These are phyloP conservation scores for Eilema caniola DNA, from an alignment of 2,888 invertebrate genomes.

Conservation along the genomic window DNA sequence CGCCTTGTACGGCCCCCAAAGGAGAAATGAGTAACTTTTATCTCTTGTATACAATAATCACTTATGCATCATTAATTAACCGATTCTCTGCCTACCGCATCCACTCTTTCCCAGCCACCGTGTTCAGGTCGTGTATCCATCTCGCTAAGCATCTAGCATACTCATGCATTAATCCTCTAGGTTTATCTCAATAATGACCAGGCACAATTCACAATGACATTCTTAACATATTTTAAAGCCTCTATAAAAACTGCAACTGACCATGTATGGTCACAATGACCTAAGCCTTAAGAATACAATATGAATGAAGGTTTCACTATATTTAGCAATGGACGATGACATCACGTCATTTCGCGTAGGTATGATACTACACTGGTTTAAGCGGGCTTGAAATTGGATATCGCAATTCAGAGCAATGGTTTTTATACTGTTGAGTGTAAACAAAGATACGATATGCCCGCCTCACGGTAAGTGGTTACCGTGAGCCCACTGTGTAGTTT, in stretches of 20 bases:
- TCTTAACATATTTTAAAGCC: neutral
- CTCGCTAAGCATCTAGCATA: no score
- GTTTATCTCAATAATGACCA: neutral
- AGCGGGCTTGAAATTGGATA: neutral
- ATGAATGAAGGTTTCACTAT: slow-evolving; percentile 9
- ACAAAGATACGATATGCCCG: neutral
- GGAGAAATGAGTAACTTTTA: no score
- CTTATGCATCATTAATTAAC: no score
- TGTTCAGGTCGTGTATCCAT: no score
- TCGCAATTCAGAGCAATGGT: neutral
- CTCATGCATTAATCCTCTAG: no score
- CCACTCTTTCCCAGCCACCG: no score
- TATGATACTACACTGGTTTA: slow-evolving; percentile 5
- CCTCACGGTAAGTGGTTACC: neutral
- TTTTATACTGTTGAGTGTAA: neutral
- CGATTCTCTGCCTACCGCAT: no score
- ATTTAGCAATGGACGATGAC: slow-evolving; percentile 35
- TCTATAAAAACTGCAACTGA: slow-evolving; percentile 7
- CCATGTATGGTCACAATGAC: slow-evolving; percentile 13
- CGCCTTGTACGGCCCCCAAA: no score
- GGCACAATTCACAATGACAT: neutral
- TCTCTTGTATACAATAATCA: no score
- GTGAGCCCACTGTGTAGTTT: no score
- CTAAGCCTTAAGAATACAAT: neutral
- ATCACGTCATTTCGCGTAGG: slow-evolving; percentile 29